Base-by-base conservation (phyloP, 2,888 invertebrate genomes). In the Clanis bilineata region DNA sequence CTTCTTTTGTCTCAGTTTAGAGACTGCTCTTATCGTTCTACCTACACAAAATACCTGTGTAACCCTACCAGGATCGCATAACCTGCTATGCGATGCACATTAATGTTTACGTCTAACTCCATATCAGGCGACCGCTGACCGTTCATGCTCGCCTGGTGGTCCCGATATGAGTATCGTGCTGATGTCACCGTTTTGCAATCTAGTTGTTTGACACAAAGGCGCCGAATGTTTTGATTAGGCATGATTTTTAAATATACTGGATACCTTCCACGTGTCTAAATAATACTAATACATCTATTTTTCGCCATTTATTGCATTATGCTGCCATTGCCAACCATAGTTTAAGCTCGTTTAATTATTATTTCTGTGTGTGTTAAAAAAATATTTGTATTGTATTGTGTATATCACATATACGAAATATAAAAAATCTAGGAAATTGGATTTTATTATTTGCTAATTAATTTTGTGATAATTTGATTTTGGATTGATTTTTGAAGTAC, bases 121-220 rank as follows among this genome's bases (percentile, higher is more conserved):
- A 74, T 86, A 86, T 85, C 82, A 70, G 78, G 76, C 72, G 67
- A 81, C 81, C 72, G 80, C 78, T 79, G 79, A 64, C 64, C 61
- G 60, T 60, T 78, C 67, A 72, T 85, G 78, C 86, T 66, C 68
- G 76, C 86, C 81, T 82, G 88, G 89, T 89, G 88, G 89, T 89
- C 88, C 73, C 65, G 69, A 76, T 76, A 73, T 64, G 67, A 67
- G 64, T 66, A 74, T 72, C 68, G 64, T 72, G 80, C 77, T 88
- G 87, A 88, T 84, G 84, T 87, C 89, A 88, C 74, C 75, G 65
- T 75, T 78, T 74, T 71, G 77, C 72, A 72, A 76, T 67, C 66
- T 41, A 57, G 41, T 56, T 55, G 36, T 38, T 38, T 55, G 36
- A 36, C 9, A 56, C 60, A 67, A 65, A 65, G 63, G n/a, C 60